Evolutionary conservation across 30 jellyfish, hydroid and myxozoan species (phyloP), one percentile per base, ranked within the genome.

Genomic region (Aurelia sp.): DNA sequence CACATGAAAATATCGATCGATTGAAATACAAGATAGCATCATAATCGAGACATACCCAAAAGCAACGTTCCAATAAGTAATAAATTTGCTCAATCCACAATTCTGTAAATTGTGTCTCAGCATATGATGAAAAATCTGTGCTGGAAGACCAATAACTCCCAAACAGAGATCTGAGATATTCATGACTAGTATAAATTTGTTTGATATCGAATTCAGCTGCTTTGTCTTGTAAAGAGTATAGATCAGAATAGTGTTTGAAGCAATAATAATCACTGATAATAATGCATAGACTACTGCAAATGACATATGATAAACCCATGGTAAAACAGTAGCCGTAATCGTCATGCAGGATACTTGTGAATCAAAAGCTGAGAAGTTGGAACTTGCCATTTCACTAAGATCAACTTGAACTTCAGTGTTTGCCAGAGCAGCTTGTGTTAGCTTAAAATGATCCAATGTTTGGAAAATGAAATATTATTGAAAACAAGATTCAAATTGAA

Each of bases 1-100:
- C n/a, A 81, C 91, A 76, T 78, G 89, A 17, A 78, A 35, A 40
- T 67, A 81, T 16, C 91, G 76, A 71, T 81, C 91, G 22, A 67
- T 6, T n/a, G 84, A 81, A 7, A 81, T 72, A 38, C 84, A 13
- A 22, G 71, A 13, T 18, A 81, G 69, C 91, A 81, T 81, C 55
- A 67, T 52, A 41, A 67, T 35, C 8, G 91, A 81, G 33, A 81
- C 57, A 55, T 67, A 81, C 41, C 79, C 86, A 16, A 82, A 72
- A 48, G 73, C 4, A 33, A 82, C 27, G 15, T 78, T 68, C 24
- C 31, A n/a, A 78, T 33, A 82, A 68, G 60, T 71, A 52, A 70
- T 17, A 19, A 63, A 60, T 44, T 9, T 44, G 17, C 73, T 78
- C 35, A 82, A 61, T 13, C 0, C n/a, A 50, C 92, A 68, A 71